These are phyloP conservation scores for Tetramorium bicarinatum DNA, from an alignment of 2,888 invertebrate genomes.

Conservation along the genomic window DNA sequence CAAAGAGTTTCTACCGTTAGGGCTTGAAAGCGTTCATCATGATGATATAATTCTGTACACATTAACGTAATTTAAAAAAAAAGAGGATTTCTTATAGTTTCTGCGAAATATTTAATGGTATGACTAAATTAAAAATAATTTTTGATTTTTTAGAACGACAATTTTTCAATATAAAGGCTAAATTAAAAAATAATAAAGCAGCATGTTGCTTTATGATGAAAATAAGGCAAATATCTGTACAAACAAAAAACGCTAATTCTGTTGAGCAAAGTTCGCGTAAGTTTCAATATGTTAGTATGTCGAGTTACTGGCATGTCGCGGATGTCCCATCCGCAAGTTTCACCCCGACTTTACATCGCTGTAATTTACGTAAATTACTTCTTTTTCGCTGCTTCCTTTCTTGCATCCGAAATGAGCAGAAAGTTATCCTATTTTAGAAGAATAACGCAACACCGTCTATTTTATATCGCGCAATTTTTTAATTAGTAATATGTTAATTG, in stretches of 20 bases:
- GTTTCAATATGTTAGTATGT: conserved; percentile 70
- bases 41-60: neutral
- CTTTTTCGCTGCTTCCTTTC: conserved; percentile 10
- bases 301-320: conserved; percentile 71
- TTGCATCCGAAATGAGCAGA: conserved; percentile 24
- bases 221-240: neutral
- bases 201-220: neutral
- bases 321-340: neutral
- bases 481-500: conserved; percentile 33
- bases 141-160: neutral
- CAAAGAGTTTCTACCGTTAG: neutral
- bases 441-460: conserved; percentile 53
- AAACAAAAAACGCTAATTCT: conserved; percentile 16
- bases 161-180: neutral
- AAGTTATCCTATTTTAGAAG: conserved; percentile 67
- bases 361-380: conserved; percentile 66
- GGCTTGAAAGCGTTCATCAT: neutral
- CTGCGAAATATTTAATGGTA: neutral
- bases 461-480: conserved; percentile 28
- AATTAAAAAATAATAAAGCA: neutral
- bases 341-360: conserved; percentile 51
- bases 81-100: neutral
- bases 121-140: neutral
- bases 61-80: conserved; percentile 13
- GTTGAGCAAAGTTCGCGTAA: conserved; percentile 68